Evolutionary conservation across 2,797 vertebrate species (phyloP), one percentile per base, ranked within the genome.

Genomic region (Mormyrus proboscirostris): DNA sequence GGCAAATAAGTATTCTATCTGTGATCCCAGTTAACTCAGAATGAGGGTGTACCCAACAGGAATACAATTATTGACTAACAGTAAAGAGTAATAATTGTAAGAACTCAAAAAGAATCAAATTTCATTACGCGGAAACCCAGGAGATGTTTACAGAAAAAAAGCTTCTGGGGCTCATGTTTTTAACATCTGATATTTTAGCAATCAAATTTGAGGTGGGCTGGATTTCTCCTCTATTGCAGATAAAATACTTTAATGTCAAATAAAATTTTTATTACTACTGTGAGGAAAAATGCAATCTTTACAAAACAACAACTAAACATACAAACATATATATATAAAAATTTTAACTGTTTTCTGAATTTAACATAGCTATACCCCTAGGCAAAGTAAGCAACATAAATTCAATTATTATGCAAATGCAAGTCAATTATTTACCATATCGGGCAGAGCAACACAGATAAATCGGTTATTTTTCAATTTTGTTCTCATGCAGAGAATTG

Each of bases 321-420:
- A 53, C 14, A 86, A 33, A 53, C 9, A 86, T 53, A 86, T 44
- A 83, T 53, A 38, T 38, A 86, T 55, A 25, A 16, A 86, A 86
- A 33, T 86, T 53, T 25, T 12, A 50, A n/a, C n/a, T 38, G 51
- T 86, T 57, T 51, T 33, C 5, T 87, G 53, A 55, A 57, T 86
- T 33, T 86, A 53, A 86, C 50, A 86, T 86, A 29, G 22, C 49
- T 59, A n/a, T 55, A 87, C 50, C 85, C 53, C 29, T 87, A 55
- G 33, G 85, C 14, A 87, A 87, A 38, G 50, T 55, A 87, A 87
- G 51, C 50, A 29, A 87, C 85, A 87, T n/a, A 87, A 55, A 87
- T 87, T 38, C 85, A 87, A 57, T 87, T 85, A 85, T 85, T 87
- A 87, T 86, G 84, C 82, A 87, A 87, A 87, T 87, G 53, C 5